A percentile compares a stretch with the other conserved stretches of the same genome.
Conservation (phyloP, 2,113 vertebrate genomes). For the Eulacestoma nigropectus region DNA sequence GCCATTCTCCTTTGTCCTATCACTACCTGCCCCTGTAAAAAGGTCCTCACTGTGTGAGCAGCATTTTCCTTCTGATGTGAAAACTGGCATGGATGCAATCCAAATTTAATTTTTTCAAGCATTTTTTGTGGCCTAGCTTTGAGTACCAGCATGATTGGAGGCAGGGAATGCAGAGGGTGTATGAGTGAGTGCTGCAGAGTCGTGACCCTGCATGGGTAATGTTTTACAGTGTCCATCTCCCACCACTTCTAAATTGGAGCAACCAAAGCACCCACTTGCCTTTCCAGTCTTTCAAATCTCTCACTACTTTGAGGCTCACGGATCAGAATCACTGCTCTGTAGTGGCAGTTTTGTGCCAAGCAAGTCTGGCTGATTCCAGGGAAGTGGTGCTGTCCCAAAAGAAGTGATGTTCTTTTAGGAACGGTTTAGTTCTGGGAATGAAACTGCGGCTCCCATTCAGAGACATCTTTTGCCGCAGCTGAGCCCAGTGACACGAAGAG, state of each 20-base stretch:
- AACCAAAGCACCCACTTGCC: background rate
- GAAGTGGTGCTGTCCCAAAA: background rate
- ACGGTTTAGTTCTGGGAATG: background rate
- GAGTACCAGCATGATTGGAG: accelerated
- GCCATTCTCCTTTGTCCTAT: background rate
- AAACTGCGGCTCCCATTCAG: background rate
- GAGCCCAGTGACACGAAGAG: background rate
- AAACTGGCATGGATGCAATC: accelerated
- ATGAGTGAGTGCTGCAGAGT: background rate
- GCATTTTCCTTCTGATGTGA: background rate
- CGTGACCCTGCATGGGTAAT: accelerated
- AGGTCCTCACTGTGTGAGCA: accelerated
- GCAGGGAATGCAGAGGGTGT: background rate
- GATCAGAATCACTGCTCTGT: background rate
- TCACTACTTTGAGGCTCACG: background rate
- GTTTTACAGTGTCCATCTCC: background rate
- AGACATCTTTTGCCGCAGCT: background rate
- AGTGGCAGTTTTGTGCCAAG: background rate
- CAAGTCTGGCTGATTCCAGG: background rate
- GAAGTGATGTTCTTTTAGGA: background rate
- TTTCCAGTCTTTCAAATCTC: background rate
- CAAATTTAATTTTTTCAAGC: background rate
- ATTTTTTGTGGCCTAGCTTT: background rate
- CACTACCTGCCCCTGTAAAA: background rate
- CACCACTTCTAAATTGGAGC: background rate